Conservation (phyloP, 2,888 invertebrate species). For the Trichacis sp. region DNA sequence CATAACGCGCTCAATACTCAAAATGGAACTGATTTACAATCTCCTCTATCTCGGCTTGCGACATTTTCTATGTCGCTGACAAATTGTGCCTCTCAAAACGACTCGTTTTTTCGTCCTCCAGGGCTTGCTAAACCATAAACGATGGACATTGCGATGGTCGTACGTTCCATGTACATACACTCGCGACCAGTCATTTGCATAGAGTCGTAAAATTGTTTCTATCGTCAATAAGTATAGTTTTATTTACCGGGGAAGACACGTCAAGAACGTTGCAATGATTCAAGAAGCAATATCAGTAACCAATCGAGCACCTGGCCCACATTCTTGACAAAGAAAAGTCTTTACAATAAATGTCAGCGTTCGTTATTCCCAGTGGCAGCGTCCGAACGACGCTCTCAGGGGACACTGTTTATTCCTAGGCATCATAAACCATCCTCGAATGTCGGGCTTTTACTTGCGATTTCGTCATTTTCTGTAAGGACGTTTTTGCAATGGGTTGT, state of each 20-base stretch:
- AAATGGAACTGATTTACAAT: no score
- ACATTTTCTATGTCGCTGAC: neutral
- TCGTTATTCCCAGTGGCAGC: conserved; percentile 16
- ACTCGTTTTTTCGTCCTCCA: neutral
- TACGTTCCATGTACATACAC: conserved; percentile 27
- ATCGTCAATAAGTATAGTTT: conserved; percentile 30
- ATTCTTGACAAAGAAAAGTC: conserved; percentile 35
- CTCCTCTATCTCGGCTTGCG: no score
- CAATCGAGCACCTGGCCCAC: conserved; percentile 30
- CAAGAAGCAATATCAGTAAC: conserved; percentile 25
- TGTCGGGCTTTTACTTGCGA: neutral
- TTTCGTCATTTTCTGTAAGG: neutral
- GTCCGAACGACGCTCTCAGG: neutral
- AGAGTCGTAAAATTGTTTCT: conserved; percentile 36
- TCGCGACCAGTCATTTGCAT: conserved; percentile 35
- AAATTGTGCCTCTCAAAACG: neutral
- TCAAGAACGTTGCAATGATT: conserved; percentile 5
- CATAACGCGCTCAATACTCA: no score
- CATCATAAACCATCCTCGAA: conserved; percentile 8
- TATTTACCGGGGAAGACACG: conserved; percentile 11
- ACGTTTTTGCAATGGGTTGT: no score
- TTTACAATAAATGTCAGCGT: conserved; percentile 37
- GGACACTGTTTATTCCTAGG: conserved; percentile 4
- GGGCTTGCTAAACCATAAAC: conserved; percentile 35
- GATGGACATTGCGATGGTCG: conserved; percentile 22